These are phyloP conservation scores for Coregonus sp. DNA, from an alignment of 2,797 vertebrate genomes.

Conservation along the genomic window DNA sequence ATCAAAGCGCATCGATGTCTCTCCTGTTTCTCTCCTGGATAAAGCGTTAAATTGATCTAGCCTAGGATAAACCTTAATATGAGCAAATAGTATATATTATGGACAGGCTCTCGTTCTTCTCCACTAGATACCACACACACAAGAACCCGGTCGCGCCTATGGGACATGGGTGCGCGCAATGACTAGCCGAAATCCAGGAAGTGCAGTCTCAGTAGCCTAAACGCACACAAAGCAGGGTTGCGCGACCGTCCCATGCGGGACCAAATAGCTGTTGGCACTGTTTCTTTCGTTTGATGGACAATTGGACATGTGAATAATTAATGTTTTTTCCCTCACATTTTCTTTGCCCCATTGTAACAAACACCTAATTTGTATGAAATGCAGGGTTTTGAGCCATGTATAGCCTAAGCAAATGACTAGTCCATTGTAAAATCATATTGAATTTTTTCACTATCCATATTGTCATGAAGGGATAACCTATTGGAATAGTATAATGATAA, in stretches of 20 bases:
- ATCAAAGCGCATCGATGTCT: constrained; percentile 18
- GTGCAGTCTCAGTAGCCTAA: background rate
- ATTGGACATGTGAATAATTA: background rate
- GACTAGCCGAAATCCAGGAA: constrained; percentile 8
- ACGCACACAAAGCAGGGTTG: constrained; percentile 10
- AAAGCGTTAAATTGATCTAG: background rate
- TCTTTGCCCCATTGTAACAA: background rate
- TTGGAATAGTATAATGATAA: background rate
- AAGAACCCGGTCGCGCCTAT: background rate
- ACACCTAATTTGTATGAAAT: background rate
- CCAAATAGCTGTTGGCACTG: background rate
- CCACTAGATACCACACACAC: constrained; percentile 1
- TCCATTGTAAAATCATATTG: background rate
- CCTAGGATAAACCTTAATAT: background rate
- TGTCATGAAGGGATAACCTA: background rate
- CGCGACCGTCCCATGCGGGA: constrained; percentile 20
- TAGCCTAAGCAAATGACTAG: background rate
- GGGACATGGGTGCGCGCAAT: constrained; percentile 16
- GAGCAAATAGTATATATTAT: background rate
- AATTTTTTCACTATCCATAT: background rate
- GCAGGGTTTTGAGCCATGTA: background rate
- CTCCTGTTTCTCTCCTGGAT: background rate
- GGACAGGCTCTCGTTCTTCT: background rate
- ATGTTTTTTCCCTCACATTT: background rate
- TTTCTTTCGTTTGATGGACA: background rate